Conservation (phyloP, 2,797 vertebrate genomes). For the Lates japonicus region DNA sequence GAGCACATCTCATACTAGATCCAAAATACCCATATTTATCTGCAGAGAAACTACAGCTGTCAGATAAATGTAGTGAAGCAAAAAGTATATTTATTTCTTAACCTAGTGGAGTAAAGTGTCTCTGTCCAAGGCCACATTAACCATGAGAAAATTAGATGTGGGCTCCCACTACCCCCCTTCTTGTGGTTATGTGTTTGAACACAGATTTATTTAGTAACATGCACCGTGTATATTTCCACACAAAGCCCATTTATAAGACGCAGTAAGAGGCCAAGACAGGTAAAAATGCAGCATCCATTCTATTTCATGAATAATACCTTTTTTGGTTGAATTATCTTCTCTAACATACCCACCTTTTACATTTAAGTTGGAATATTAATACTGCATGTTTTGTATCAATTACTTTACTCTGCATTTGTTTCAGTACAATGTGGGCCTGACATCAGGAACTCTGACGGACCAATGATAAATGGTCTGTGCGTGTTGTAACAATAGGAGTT, state of each 20-base stretch:
- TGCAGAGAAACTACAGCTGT: no score
- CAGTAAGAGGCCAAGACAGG: background rate
- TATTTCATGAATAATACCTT: background rate
- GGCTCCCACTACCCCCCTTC: background rate
- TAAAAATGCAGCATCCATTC: background rate
- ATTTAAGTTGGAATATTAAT: background rate
- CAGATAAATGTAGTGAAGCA: background rate
- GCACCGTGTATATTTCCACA: background rate
- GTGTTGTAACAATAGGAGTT: background rate
- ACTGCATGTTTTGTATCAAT: background rate
- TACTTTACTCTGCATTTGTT: conserved; percentile 5
- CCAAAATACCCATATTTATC: background rate
- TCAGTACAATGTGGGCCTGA: background rate
- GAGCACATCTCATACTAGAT: background rate
- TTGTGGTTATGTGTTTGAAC: background rate
- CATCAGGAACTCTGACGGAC: background rate
- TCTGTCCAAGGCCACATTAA: background rate
- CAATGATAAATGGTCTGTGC: conserved; percentile 14
- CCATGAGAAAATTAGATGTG: background rate
- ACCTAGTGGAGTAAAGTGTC: background rate
- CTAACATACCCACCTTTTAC: background rate
- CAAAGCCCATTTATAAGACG: background rate
- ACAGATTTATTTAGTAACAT: background rate
- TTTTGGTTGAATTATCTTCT: background rate
- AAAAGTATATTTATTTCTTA: background rate